Conservation (phyloP, 2,888 invertebrate species). For the Crematogaster levior region DNA sequence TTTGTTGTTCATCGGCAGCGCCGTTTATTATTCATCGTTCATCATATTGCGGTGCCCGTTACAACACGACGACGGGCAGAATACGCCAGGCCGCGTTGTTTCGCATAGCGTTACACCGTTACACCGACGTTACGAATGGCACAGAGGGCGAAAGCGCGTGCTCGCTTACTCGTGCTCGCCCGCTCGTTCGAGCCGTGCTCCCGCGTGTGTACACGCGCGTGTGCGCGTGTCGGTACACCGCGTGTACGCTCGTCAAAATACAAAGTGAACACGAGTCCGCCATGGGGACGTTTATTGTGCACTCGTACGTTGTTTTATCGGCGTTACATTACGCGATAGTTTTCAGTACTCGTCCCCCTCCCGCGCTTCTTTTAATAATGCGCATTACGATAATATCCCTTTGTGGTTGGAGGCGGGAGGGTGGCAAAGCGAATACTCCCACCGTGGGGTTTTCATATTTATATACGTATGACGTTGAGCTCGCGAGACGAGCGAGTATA, state of each 20-base stretch:
- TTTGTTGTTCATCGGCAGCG: slow-evolving; percentile 79
- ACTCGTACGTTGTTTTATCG: slow-evolving; percentile 60
- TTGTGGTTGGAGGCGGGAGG: slow-evolving; percentile 10
- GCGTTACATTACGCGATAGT: slow-evolving; percentile 66
- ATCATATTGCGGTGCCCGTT: slow-evolving; percentile 75
- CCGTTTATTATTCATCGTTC: slow-evolving; percentile 83
- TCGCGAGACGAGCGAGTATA: neutral
- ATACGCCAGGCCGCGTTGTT: slow-evolving; percentile 59
- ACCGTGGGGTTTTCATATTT: slow-evolving; percentile 36
- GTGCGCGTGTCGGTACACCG: slow-evolving; percentile 60
- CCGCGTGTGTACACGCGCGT: slow-evolving; percentile 22
- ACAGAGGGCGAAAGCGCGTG: slow-evolving; percentile 48
- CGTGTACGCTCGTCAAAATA: slow-evolving; percentile 66
- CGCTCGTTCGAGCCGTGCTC: neutral
- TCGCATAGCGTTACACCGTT: slow-evolving; percentile 66
- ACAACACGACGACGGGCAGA: slow-evolving; percentile 64
- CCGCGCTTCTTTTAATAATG: slow-evolving; percentile 51
- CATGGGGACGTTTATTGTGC: slow-evolving; percentile 68
- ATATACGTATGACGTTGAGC: slow-evolving; percentile 17
- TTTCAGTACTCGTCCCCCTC: slow-evolving; percentile 51
- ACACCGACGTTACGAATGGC: slow-evolving; percentile 63
- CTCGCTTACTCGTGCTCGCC: slow-evolving; percentile 21
- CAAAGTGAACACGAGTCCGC: slow-evolving; percentile 71
- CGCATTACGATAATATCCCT: slow-evolving; percentile 59
- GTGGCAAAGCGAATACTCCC: slow-evolving; percentile 3